phyloP scores from a whole-genome alignment of 1,140 invertebrate genomes.

The Papilio machaon region DNA sequence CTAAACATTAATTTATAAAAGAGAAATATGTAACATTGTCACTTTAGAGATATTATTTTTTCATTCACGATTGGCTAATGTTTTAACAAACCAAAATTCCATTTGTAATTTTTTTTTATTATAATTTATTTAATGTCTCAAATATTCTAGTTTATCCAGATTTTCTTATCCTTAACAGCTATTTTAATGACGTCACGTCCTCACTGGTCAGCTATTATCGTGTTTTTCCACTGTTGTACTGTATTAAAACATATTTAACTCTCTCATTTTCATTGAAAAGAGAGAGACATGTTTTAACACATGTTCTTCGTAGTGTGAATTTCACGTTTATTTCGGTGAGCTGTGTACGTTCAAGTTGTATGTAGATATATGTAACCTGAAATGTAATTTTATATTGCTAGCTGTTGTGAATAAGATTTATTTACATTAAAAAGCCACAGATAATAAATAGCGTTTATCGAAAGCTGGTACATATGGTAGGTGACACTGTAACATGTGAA shows the following conservation, averaged over 20 bases:
- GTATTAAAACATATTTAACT: not conserved
- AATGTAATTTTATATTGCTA: conserved; percentile 81
- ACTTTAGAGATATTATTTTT: no score
- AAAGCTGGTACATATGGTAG: conserved; percentile 76
- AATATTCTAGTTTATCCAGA: not conserved
- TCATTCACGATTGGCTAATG: not conserved
- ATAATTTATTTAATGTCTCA: no score
- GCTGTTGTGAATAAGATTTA: conserved; percentile 81
- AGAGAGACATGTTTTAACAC: not conserved
- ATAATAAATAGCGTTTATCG: conserved; percentile 80
- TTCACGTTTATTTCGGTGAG: conserved; percentile 36
- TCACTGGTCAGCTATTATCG: not conserved
- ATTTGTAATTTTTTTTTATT: no score
- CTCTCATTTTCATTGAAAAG: conserved; percentile 40
- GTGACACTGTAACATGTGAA: conserved; percentile 79
- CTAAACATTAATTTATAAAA: not conserved
- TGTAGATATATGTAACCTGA: conserved; percentile 70
- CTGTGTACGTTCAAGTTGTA: conserved; percentile 47
- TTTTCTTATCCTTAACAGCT: not conserved
- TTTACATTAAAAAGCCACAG: conserved; percentile 76
- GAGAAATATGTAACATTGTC: no score
- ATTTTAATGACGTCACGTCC: not conserved
- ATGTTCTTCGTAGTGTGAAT: not conserved
- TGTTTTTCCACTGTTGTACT: not conserved
- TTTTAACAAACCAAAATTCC: no score